phyloP scores from a whole-genome alignment of 1,140 invertebrate genomes.

The Caenorhabditis tropicalis region DNA sequence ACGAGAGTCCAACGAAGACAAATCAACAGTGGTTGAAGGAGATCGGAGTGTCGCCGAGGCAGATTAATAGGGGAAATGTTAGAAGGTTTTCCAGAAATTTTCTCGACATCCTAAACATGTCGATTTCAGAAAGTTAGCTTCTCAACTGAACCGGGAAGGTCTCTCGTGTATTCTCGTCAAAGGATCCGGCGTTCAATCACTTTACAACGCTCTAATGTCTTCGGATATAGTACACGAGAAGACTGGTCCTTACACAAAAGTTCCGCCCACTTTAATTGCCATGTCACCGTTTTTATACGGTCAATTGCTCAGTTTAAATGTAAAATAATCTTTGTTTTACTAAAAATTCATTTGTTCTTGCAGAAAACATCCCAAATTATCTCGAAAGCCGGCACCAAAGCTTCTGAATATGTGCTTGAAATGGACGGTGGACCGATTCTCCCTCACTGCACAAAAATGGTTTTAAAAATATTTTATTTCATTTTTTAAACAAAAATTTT shows the following conservation, averaged over 20 bases:
- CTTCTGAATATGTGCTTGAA: slow-evolving; percentile 46
- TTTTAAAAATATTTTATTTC: not conserved
- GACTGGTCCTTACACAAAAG: slow-evolving; percentile 43
- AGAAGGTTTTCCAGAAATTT: not conserved
- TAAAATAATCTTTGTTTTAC: not conserved
- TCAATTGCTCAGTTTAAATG: slow-evolving; percentile 45
- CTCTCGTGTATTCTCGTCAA: not conserved
- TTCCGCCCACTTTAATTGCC: slow-evolving; percentile 52
- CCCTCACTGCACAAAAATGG: slow-evolving; percentile 36
- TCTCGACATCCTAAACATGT: not conserved
- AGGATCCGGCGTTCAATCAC: slow-evolving; percentile 23
- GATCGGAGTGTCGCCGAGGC: slow-evolving; percentile 29
- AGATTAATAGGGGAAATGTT: not conserved
- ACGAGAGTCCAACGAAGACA: slow-evolving; percentile 36
- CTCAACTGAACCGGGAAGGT: not conserved
- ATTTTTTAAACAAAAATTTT: not conserved
- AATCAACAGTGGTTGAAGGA: slow-evolving; percentile 27
- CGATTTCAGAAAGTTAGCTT: not conserved
- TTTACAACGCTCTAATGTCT: slow-evolving; percentile 44
- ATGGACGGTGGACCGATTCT: slow-evolving; percentile 45
- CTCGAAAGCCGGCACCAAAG: not conserved
- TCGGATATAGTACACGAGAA: slow-evolving; percentile 43
- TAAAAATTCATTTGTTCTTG: not conserved
- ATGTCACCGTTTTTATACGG: slow-evolving; percentile 46
- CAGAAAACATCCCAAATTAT: slow-evolving; percentile 48